phyloP scores from a whole-genome alignment of 2,888 invertebrate species.

The Epistrophe eligans region DNA sequence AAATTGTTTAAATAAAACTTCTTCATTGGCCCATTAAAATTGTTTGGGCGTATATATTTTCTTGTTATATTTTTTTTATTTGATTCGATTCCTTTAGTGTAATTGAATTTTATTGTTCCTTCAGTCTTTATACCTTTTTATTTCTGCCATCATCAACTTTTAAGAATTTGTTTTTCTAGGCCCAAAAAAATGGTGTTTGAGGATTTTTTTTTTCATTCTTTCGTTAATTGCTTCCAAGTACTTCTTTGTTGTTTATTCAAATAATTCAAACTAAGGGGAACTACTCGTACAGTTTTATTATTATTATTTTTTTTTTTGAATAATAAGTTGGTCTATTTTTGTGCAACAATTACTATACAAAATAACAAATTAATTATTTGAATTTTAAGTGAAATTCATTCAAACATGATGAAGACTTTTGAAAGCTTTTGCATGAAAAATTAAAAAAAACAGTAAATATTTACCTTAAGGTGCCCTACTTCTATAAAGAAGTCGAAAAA shows the following conservation, averaged over 20 bases:
- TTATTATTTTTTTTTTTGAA: not conserved
- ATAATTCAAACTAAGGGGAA: not conserved
- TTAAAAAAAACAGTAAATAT: constrained; percentile 11
- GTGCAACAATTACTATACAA: not conserved
- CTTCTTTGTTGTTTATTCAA: constrained; percentile 27
- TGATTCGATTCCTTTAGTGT: not conserved
- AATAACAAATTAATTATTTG: not conserved
- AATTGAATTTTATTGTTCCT: constrained; percentile 32
- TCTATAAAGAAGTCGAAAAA: not conserved
- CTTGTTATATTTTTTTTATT: not conserved
- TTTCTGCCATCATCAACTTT: not conserved
- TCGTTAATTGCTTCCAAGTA: constrained; percentile 21
- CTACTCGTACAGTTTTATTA: not conserved
- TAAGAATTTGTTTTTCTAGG: not conserved
- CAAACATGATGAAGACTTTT: not conserved
- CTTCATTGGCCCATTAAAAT: constrained; percentile 13
- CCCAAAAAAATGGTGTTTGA: not conserved
- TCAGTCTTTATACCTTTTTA: not conserved
- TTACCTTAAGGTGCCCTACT: not conserved
- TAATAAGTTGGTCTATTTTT: constrained; percentile 2
- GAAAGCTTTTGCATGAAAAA: not conserved
- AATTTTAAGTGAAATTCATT: not conserved
- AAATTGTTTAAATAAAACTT: constrained; percentile 7
- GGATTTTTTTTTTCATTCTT: not conserved
- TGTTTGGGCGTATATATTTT: not conserved